Conservation (phyloP, 2,888 invertebrate genomes). For the Lobophora halterata region DNA sequence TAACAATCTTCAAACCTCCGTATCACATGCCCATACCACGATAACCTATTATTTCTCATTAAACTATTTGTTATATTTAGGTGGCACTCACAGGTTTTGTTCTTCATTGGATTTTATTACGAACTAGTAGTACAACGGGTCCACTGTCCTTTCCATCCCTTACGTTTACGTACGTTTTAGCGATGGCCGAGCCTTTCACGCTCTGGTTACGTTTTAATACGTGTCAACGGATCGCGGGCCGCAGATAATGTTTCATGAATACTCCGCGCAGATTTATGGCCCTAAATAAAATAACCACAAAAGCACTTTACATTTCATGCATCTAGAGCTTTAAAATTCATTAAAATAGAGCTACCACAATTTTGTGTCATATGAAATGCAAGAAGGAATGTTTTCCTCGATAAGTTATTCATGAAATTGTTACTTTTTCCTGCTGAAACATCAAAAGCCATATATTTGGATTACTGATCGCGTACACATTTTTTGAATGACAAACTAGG, state of each 20-base stretch:
- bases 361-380: no score
- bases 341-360: no score
- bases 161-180: constrained; percentile 5
- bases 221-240: constrained; percentile 12
- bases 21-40: no score
- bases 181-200: constrained; percentile 5
- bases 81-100: no score
- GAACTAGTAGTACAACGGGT: constrained; percentile 3
- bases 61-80: no score
- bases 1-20: no score
- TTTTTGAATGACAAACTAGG: constrained; percentile 29
- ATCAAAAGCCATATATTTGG: constrained; percentile 23
- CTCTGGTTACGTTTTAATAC: constrained; percentile 6
- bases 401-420: constrained; percentile 1
- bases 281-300: constrained; percentile 1
- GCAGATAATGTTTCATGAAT: constrained; percentile 4
- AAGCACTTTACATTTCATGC: constrained; percentile 1
- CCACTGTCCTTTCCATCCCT: no score
- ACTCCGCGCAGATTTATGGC: constrained; percentile 6
- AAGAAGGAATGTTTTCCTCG: neutral
- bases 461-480: constrained; percentile 40
- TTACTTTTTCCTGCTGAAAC: neutral
- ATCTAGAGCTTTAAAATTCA: constrained; percentile 1
- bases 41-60: no score
- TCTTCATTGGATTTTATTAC: constrained; percentile 9